These are phyloP conservation scores for Aldabrachelys gigantea DNA, from an alignment of 2,113 vertebrate species.

Conservation along the genomic window DNA sequence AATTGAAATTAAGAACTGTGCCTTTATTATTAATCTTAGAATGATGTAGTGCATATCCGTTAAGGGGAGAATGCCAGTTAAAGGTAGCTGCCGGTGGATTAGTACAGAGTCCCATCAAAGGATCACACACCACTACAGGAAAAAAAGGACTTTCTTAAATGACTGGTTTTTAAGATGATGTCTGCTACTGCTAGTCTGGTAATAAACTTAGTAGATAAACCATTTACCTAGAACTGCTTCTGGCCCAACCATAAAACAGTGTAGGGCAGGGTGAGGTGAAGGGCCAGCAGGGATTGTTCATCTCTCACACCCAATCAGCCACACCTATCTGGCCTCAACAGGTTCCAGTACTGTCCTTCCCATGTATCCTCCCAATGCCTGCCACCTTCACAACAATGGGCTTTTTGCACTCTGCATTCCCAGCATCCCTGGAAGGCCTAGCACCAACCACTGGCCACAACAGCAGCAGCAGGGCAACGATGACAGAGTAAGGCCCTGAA, in stretches of 20 bases:
- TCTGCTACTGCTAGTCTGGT: not conserved
- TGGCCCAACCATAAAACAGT: not conserved
- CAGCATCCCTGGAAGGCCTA: not conserved
- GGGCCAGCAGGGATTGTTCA: rapidly evolving
- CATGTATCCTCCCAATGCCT: not conserved
- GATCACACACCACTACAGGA: not conserved
- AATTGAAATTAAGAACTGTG: constrained; percentile 41
- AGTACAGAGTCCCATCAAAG: not conserved
- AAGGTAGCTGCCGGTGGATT: not conserved
- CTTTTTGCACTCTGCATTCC: not conserved
- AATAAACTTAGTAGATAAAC: not conserved
- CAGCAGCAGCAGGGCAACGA: not conserved
- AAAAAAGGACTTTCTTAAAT: not conserved
- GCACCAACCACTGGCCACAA: not conserved
- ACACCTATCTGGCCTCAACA: not conserved
- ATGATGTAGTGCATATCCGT: constrained; percentile 5
- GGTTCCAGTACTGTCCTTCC: not conserved
- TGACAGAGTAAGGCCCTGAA: not conserved
- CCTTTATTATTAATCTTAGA: constrained; percentile 50
- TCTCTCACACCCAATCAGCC: not conserved
- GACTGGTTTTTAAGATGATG: not conserved
- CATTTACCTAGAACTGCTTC: not conserved
- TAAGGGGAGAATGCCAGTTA: not conserved
- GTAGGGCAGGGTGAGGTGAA: not conserved
- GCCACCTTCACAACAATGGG: not conserved